Conservation (phyloP, 2,113 vertebrate species). For the Solea solea region DNA sequence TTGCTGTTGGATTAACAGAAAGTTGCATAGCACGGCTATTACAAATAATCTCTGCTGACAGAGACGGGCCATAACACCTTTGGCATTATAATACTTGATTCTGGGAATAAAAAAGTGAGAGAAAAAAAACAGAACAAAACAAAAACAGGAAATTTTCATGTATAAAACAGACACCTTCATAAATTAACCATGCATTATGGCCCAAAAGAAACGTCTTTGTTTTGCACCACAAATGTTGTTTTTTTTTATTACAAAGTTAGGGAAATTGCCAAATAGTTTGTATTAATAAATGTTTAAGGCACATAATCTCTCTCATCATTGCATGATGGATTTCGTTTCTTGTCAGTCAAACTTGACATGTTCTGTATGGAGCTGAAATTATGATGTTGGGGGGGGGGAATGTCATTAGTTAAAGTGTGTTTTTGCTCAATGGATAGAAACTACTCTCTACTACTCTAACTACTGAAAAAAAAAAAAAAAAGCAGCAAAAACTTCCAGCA, state of each 20-base stretch:
- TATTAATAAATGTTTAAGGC: slow-evolving; percentile 13
- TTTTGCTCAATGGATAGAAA: background rate
- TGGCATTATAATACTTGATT: background rate
- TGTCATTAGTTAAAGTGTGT: background rate
- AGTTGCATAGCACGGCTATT: slow-evolving; percentile 8
- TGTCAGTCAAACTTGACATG: background rate
- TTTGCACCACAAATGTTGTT: background rate
- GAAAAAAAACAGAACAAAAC: slow-evolving; percentile 1
- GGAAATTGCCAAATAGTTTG: background rate
- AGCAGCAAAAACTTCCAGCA: slow-evolving; percentile 36
- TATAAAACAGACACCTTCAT: background rate
- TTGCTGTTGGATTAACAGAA: background rate
- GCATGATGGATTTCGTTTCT: background rate
- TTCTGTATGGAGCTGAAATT: slow-evolving; percentile 3
- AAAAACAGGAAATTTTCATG: background rate
- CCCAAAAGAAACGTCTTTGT: slow-evolving; percentile 13
- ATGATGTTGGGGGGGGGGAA: background rate
- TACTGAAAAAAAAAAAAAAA: too few relatives aligned
- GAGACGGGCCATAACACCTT: background rate
- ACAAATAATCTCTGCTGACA: background rate
- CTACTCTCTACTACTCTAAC: background rate
- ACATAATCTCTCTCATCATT: slow-evolving; percentile 2
- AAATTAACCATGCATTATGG: background rate
- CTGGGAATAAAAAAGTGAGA: background rate
- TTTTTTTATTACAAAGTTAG: slow-evolving; percentile 2